phyloP scores from a whole-genome alignment of 2,888 invertebrate species.

The Abscondita cerata region DNA sequence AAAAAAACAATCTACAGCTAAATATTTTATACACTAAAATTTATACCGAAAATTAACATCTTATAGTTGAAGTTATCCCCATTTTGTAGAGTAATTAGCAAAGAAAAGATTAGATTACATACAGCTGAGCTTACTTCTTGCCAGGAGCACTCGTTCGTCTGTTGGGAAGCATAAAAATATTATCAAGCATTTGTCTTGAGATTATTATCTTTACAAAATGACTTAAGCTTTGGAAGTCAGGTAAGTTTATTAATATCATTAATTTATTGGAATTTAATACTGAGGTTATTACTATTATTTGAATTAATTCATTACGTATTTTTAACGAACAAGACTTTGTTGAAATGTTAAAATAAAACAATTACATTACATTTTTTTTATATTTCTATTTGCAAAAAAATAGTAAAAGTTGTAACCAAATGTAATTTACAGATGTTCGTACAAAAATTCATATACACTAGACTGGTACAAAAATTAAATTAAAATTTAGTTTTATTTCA shows the following conservation, averaged over 20 bases:
- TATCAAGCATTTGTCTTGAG: conserved; percentile 48
- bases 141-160: conserved; percentile 42
- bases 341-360: too few species aligned
- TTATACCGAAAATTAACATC: conserved; percentile 18
- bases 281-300: conserved; percentile 7
- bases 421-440: too few species aligned
- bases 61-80: conserved; percentile 35
- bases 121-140: conserved; percentile 44
- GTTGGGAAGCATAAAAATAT: conserved; percentile 48
- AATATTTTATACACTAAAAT: conserved; percentile 16
- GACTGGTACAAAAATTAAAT: too few species aligned
- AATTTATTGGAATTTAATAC: conserved; percentile 28
- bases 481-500: too few species aligned
- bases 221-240: conserved; percentile 35
- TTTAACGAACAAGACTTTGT: too few species aligned
- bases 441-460: too few species aligned
- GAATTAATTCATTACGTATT: too few species aligned
- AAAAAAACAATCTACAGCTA: conserved; percentile 2
- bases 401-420: too few species aligned
- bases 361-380: too few species aligned
- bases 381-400: too few species aligned
- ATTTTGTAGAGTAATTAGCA: conserved; percentile 44
- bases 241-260: conserved; percentile 36
- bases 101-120: conserved; percentile 48
- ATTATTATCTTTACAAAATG: conserved; percentile 40